Percentiles rank a stretch among this genome's conserved stretches.
These are phyloP conservation scores for Taurulus bubalis DNA, from an alignment of 2,113 vertebrate genomes.

Conservation along the genomic window DNA sequence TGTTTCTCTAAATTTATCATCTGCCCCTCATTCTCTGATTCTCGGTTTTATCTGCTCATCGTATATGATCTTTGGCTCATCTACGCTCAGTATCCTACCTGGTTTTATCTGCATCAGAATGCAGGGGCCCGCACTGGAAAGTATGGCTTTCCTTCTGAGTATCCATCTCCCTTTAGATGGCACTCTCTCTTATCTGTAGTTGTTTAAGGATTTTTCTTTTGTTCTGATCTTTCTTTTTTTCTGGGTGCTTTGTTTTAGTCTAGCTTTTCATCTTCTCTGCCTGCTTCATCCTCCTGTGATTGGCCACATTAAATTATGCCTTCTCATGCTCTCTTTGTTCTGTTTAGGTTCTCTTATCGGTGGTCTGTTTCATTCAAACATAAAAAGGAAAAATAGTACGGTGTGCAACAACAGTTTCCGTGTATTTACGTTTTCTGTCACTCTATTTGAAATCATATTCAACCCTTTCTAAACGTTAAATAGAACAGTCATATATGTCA, in stretches of 20 bases:
- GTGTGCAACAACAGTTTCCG: not conserved
- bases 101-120: slow-evolving; percentile 47
- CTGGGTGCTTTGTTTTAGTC: slow-evolving; percentile 27
- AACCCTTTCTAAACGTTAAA: not conserved
- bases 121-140: slow-evolving; percentile 6
- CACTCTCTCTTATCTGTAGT: slow-evolving; percentile 16
- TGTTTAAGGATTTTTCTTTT: slow-evolving; percentile 18
- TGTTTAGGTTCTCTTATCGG: not conserved
- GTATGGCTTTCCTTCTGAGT: slow-evolving; percentile 32
- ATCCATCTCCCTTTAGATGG: slow-evolving; percentile 16
- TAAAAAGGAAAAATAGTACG: not conserved
- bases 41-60: slow-evolving; percentile 45
- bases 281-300: not conserved
- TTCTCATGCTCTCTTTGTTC: not conserved
- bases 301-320: not conserved
- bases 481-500: not conserved
- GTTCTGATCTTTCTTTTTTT: slow-evolving; percentile 12
- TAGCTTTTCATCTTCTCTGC: slow-evolving; percentile 1
- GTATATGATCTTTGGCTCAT: slow-evolving; percentile 59
- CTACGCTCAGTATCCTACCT: slow-evolving; percentile 20
- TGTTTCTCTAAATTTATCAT: slow-evolving; percentile 36
- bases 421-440: not conserved
- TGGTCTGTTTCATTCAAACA: slow-evolving; percentile 3
- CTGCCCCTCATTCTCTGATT: slow-evolving; percentile 25
- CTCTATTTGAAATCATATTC: not conserved